These are phyloP conservation scores for Excalfactoria chinensis DNA, from an alignment of 2,113 vertebrate species.

Conservation along the genomic window DNA sequence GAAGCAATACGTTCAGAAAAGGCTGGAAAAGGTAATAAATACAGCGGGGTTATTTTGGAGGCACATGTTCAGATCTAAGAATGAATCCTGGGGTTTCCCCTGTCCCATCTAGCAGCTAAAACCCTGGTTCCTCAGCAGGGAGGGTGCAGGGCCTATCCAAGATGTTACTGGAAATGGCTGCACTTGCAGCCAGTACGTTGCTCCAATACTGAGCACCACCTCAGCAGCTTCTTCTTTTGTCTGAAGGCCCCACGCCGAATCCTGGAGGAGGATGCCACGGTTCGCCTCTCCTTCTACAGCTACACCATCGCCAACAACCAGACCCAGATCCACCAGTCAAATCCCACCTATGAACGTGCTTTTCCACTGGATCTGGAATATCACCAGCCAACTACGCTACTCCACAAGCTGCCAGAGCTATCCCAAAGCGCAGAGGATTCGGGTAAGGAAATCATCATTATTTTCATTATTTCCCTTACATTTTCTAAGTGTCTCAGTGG, in stretches of 20 bases:
- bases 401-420: constrained; percentile 88
- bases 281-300: constrained; percentile 89
- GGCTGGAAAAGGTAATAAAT: constrained; percentile 87
- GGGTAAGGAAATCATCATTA: constrained; percentile 70
- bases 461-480: neutral
- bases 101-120: neutral
- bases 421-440: constrained; percentile 90
- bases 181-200: constrained; percentile 4
- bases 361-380: constrained; percentile 90
- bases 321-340: constrained; percentile 81
- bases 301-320: constrained; percentile 88
- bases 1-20: constrained; percentile 91
- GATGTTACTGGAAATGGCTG: constrained; percentile 43
- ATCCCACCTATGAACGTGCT: constrained; percentile 89
- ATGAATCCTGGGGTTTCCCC: neutral
- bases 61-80: neutral
- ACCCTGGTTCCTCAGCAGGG: neutral
- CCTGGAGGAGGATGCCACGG: constrained; percentile 88
- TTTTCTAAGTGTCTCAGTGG: neutral
- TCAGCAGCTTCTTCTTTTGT: neutral
- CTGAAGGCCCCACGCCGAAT: constrained; percentile 87
- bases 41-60: neutral
- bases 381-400: constrained; percentile 85
- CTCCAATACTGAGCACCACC: neutral
- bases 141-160: constrained; percentile 4